phyloP scores from a whole-genome alignment of 2,113 vertebrate species.

The Osmerus mordax region DNA sequence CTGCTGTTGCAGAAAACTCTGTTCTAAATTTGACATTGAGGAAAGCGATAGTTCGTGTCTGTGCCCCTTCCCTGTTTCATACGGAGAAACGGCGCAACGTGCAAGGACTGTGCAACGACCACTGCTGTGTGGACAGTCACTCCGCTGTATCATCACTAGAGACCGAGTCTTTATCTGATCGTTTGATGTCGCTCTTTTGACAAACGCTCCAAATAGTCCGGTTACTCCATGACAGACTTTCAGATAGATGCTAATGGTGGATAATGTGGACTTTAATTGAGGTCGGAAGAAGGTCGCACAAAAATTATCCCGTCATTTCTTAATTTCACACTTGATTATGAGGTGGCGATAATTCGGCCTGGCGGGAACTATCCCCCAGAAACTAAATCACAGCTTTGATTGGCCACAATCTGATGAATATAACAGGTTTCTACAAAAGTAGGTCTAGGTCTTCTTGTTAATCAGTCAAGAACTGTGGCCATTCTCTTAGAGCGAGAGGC shows the following conservation, averaged over 20 bases:
- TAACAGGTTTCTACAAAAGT: neutral
- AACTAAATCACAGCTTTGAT: neutral
- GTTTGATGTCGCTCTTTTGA: neutral
- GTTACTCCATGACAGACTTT: neutral
- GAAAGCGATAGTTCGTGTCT: neutral
- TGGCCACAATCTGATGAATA: neutral
- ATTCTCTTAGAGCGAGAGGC: neutral
- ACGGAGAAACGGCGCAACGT: too few species aligned
- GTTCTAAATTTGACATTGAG: neutral
- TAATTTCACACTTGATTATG: conserved; percentile 66
- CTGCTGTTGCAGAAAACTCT: neutral
- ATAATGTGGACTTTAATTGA: conserved; percentile 62
- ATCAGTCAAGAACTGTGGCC: neutral
- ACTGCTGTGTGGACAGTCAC: neutral
- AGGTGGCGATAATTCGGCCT: conserved; percentile 52
- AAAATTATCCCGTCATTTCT: conserved; percentile 63
- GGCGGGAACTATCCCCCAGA: conserved; percentile 34
- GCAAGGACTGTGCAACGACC: neutral
- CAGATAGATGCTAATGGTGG: neutral
- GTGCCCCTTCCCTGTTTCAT: neutral
- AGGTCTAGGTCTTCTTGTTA: neutral
- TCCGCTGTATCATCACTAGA: too few species aligned
- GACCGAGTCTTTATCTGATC: neutral
- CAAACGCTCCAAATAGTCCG: neutral
- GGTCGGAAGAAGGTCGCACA: conserved; percentile 66